Percentiles rank a stretch among this genome's conserved stretches.
phyloP scores from a whole-genome alignment of 1,140 invertebrate genomes.

The Amphibalanus amphitrite region DNA sequence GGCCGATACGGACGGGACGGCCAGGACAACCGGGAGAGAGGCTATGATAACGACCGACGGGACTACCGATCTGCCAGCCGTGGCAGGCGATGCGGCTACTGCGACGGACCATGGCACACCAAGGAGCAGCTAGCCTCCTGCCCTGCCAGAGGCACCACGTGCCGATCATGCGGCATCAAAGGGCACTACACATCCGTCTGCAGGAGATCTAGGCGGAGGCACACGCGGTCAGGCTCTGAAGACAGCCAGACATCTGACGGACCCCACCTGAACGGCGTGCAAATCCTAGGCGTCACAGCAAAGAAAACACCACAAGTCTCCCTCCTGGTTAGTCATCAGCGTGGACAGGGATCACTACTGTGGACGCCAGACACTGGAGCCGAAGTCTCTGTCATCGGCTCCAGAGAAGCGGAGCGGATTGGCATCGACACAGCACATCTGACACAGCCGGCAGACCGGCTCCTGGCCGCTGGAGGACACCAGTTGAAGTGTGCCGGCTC shows the following conservation, averaged over 20 bases:
- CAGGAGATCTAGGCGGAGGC: no score
- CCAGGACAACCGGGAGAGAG: no score
- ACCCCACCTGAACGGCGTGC: neutral
- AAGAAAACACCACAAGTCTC: neutral
- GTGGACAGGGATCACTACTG: neutral
- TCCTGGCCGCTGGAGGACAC: neutral
- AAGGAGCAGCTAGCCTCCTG: neutral
- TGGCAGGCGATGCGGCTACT: neutral
- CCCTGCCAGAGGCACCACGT: neutral
- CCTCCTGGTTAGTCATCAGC: neutral
- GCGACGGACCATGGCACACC: neutral
- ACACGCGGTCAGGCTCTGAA: neutral
- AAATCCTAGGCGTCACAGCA: neutral
- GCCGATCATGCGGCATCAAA: neutral
- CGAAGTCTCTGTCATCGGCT: conserved; percentile 3
- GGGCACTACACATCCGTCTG: neutral
- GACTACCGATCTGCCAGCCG: no score
- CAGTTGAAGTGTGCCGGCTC: neutral
- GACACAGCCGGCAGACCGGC: neutral
- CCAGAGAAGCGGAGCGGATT: neutral
- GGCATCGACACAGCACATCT: neutral
- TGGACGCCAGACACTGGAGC: conserved; percentile 9
- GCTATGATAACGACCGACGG: no score
- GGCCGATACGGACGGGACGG: no score
- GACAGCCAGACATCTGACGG: neutral